Base-by-base conservation (phyloP, 1,140 invertebrate species). In the Diprion similis region DNA sequence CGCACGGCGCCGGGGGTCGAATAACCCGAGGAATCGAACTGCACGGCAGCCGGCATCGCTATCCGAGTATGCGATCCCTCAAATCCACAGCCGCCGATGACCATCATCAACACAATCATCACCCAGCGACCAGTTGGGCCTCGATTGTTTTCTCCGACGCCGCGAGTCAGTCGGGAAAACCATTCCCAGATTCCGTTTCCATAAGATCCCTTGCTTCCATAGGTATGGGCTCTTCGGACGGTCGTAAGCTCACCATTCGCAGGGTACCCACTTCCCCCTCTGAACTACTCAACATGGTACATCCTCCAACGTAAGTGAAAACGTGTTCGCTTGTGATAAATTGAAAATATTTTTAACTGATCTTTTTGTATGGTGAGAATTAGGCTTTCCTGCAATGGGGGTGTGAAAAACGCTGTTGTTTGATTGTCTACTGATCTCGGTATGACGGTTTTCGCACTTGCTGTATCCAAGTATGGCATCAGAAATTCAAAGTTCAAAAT, bases 191-290 rank as follows among this genome's bases (percentile, higher is more conserved):
- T 82, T 91, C 91, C 47, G 89, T 91, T 15, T 94, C 94, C 10
- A 91, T 94, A 46, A 90, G 92, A 68, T 95, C 93, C 45, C 90
- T 95, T 75, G 93, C 94, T 68, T 95, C 94, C 45, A 94, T 96
- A 76, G 94, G 94, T 45, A 92, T 96, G 91, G 95, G 95, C 4
- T 95, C 94, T 69, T 95, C 94, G 24, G 94, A 96, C 85, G 95
- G 95, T n/a, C 90, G 93, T 77, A 94, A 94, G 88, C 90, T 96
- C 89, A 94, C 94, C 76, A 94, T 96, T 74, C 88, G 93, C 79
- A 89, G 93, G 79, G 94, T 96, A 69, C 94, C 94, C 65, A 95
- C 94, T 24, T 94, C 94, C 75, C 94, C 94, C 17, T 92, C 92
- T 73, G 94, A 95, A 86, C 89, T 95, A 70, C 92, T 95, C 83